Evolutionary conservation across 2,113 vertebrate genomes (phyloP), one percentile per base, ranked within the genome.

Genomic region (Oryzias javanicus): DNA sequence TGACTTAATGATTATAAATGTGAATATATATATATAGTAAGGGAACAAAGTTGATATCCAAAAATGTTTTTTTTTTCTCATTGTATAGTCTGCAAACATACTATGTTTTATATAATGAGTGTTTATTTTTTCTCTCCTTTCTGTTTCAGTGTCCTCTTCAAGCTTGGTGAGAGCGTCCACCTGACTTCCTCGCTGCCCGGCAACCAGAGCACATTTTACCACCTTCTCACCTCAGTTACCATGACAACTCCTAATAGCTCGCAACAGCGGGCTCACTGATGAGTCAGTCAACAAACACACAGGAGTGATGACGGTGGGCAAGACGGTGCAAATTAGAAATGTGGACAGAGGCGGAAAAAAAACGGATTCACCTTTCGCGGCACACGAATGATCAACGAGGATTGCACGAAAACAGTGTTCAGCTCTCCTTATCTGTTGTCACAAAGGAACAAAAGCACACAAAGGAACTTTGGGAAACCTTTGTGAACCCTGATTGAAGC

Each of bases 111-210:
- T 71, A 64, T 54, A 74, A 82, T 48, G 1, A 24, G 42, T 44
- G 10, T 41, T 57, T 65, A 19, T 53, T 64, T 59, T 68, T 65
- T 48, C 58, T 81, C 67, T 67, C 64, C 64, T 20, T 68, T 73
- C 66, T 67, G 86, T 72, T 71, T 13, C 91, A 99, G 97, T 99
- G 97, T 92, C 97, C 97, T 78, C 92, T 98, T 76, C 96, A 98
- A 92, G 97, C 97, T 74, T 99, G 97, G 97, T 99, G 95, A 99
- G 92, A 83, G 76, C 80, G 69, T 88, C 88, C 89, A 89, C 80
- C 86, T 85, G 91, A 89, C 89, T 91, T 89, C 87, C 64, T 89
- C 73, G 71, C 88, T 91, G 89, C 91, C 63, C 83, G 76, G 92
- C 92, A 92, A 93, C 91, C 70, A 71, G 84, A 92, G 92, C 80